Evolutionary conservation across 1,140 invertebrate genomes (phyloP).

Genomic region (Euwallacea similis): DNA sequence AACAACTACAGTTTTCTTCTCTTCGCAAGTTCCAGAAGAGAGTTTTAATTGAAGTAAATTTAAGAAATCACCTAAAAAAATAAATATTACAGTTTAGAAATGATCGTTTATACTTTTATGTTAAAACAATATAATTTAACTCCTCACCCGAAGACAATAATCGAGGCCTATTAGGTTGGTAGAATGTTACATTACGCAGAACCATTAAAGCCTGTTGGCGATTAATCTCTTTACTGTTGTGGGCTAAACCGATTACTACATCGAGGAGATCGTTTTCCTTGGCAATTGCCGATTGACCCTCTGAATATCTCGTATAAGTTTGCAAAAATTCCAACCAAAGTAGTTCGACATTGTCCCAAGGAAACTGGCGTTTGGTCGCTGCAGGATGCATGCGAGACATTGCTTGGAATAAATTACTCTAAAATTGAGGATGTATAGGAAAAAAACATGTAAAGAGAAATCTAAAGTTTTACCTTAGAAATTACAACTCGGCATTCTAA

Average conservation of each 20-base stretch:
- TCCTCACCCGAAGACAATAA: conserved; percentile 50
- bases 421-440: conserved; percentile 31
- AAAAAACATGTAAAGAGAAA: not conserved
- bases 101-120: not conserved
- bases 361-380: conserved; percentile 53
- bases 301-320: conserved; percentile 53
- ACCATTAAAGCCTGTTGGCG: conserved; percentile 44
- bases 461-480: conserved; percentile 54
- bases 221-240: conserved; percentile 41
- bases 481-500: conserved; percentile 59
- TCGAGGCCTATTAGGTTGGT: conserved; percentile 50
- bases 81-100: conserved; percentile 14
- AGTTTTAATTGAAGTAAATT: conserved; percentile 48
- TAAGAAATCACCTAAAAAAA: conserved; percentile 48
- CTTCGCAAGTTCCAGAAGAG: conserved; percentile 44
- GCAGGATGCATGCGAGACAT: conserved; percentile 54
- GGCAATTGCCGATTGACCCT: conserved; percentile 49
- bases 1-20: conserved; percentile 48
- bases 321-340: conserved; percentile 58
- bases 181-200: conserved; percentile 53
- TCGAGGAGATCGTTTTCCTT: conserved; percentile 48
- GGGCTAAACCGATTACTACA: conserved; percentile 45
- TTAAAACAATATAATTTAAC: conserved; percentile 14
- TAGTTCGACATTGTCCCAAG: conserved; percentile 52
- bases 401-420: conserved; percentile 54